These are phyloP conservation scores for Diarsia brunnea DNA, from an alignment of 2,888 invertebrate genomes.

Conservation along the genomic window DNA sequence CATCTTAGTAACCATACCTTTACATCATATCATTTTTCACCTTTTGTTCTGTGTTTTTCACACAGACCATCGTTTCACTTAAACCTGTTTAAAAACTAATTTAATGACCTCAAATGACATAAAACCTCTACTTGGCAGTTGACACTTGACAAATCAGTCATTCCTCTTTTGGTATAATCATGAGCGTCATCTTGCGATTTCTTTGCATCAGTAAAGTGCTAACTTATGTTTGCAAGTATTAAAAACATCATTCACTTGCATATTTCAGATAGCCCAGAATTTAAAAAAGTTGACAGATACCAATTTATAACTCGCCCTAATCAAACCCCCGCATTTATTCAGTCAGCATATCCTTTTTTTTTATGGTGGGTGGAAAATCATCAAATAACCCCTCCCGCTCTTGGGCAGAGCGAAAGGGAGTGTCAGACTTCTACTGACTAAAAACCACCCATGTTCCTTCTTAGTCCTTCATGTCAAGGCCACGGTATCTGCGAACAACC, in stretches of 20 bases:
- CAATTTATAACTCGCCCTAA: background rate
- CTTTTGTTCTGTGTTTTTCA: too few species aligned
- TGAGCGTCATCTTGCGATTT: background rate
- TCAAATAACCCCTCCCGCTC: too few species aligned
- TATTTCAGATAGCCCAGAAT: background rate
- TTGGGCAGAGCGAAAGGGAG: too few species aligned
- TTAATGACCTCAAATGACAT: background rate
- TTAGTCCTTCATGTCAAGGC: too few species aligned
- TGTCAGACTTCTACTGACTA: too few species aligned
- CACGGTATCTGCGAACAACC: too few species aligned
- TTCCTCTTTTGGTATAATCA: background rate
- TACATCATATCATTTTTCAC: background rate
- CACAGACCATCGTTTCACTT: background rate
- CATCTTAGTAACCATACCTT: background rate
- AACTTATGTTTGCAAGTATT: background rate
- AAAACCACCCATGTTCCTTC: too few species aligned
- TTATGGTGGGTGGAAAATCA: too few species aligned
- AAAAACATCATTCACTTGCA: background rate
- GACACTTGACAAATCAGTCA: background rate
- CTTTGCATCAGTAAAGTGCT: background rate
- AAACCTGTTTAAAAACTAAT: background rate
- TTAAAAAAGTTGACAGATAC: background rate
- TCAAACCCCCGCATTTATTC: background rate
- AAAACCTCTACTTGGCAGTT: background rate
- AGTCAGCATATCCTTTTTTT: too few species aligned